Conservation (phyloP, 2,113 vertebrate genomes). For the Pseudopipra pipra region DNA sequence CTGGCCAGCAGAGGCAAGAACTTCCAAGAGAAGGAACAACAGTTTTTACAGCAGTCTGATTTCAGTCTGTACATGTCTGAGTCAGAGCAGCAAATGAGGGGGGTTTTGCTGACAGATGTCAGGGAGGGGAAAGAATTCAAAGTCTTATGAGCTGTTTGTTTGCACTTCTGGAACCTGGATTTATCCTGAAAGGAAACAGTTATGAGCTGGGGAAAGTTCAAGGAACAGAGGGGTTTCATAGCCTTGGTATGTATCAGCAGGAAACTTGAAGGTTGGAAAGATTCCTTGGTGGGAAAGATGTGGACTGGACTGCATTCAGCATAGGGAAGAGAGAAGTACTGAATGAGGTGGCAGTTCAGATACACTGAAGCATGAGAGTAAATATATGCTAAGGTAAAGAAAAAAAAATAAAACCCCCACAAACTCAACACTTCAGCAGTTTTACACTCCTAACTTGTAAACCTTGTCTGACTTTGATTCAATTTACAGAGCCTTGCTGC, state of each 20-base stretch:
- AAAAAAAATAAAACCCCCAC: not conserved
- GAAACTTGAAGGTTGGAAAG: not conserved
- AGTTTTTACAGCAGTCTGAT: not conserved
- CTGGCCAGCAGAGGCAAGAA: not conserved
- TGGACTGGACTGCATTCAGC: not conserved
- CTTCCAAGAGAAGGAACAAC: not conserved
- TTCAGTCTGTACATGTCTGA: not conserved
- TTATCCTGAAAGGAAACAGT: slow-evolving; percentile 18
- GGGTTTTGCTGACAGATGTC: not conserved
- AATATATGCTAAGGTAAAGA: not conserved
- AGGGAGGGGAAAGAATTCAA: not conserved
- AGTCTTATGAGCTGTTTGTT: not conserved
- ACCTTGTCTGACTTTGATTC: not conserved
- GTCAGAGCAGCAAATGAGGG: not conserved
- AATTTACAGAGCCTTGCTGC: not conserved
- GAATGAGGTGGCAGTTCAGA: not conserved
- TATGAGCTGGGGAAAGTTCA: not conserved
- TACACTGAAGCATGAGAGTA: not conserved
- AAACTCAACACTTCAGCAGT: not conserved
- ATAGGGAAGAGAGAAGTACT: not conserved
- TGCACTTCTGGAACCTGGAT: slow-evolving; percentile 17
- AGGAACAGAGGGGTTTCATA: slow-evolving; percentile 7
- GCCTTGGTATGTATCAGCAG: not conserved
- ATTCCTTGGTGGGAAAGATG: not conserved
- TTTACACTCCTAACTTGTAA: not conserved